phyloP scores from a whole-genome alignment of 2,113 vertebrate species.

The Entosphenus tridentatus region DNA sequence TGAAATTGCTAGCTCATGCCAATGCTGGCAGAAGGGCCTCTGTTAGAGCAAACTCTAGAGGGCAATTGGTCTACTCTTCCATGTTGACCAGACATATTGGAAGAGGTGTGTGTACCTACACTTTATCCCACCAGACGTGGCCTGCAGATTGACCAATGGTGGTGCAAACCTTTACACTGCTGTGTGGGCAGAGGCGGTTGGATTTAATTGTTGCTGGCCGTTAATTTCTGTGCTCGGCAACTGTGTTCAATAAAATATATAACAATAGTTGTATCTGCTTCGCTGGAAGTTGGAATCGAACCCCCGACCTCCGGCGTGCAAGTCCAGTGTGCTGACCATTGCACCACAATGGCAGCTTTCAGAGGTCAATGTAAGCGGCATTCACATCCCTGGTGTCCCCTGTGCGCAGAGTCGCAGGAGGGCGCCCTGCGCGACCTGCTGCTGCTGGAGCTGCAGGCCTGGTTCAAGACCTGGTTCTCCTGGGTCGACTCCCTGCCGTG shows the following conservation, averaged over 20 bases:
- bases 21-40: too few relatives aligned
- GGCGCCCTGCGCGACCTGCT: slow-evolving; percentile 41
- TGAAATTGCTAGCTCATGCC: too few relatives aligned
- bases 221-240: background rate
- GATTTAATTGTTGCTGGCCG: too few relatives aligned
- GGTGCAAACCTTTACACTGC: too few relatives aligned
- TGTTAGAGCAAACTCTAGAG: too few relatives aligned
- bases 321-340: background rate
- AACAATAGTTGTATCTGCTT: background rate
- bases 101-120: too few relatives aligned
- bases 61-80: too few relatives aligned
- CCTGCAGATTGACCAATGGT: too few relatives aligned
- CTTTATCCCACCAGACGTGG: too few relatives aligned
- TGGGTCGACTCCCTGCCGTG: slow-evolving; percentile 67
- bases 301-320: background rate
- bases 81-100: too few relatives aligned
- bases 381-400: background rate
- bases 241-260: background rate
- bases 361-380: background rate
- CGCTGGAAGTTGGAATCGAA: background rate
- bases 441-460: slow-evolving; percentile 56
- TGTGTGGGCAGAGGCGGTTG: too few relatives aligned
- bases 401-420: background rate
- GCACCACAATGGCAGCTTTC: background rate
- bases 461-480: slow-evolving; percentile 87